phyloP scores from a whole-genome alignment of 1,140 invertebrate species.

The Brachionus paranguensis region DNA sequence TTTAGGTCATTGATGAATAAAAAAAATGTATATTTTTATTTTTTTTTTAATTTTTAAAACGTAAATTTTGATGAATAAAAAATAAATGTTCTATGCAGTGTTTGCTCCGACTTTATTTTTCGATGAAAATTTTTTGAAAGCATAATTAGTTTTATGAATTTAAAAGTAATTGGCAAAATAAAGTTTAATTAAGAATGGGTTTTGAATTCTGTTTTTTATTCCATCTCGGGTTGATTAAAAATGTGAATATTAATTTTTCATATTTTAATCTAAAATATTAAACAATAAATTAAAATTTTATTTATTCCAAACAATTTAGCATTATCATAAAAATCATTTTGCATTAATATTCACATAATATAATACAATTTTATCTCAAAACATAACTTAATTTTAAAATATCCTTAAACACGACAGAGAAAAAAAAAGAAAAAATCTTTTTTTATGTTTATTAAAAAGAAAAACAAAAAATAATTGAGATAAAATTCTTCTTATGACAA shows the following conservation, averaged over 20 bases:
- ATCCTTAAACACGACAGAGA: no score
- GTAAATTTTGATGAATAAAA: no score
- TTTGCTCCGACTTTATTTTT: no score
- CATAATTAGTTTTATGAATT: neutral
- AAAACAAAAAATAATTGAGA: neutral
- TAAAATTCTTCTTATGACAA: slow-evolving; percentile 1
- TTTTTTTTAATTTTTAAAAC: no score
- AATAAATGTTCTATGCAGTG: no score
- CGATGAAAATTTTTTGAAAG: neutral
- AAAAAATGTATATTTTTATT: no score
- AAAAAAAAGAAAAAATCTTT: neutral
- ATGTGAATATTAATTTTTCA: neutral
- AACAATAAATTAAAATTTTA: neutral
- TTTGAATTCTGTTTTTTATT: neutral
- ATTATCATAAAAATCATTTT: no score
- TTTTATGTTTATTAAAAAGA: neutral
- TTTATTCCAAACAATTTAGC: neutral
- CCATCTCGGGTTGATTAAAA: neutral
- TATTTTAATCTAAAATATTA: neutral
- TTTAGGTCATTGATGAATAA: neutral
- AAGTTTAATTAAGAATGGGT: neutral
- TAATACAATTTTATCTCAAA: no score
- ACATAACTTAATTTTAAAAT: no score
- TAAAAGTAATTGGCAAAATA: neutral
- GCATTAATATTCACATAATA: no score